Percentiles rank a stretch among this genome's conserved stretches.
Evolutionary conservation across 1,140 invertebrate genomes (phyloP).

Genomic region (Orchesella cincta): DNA sequence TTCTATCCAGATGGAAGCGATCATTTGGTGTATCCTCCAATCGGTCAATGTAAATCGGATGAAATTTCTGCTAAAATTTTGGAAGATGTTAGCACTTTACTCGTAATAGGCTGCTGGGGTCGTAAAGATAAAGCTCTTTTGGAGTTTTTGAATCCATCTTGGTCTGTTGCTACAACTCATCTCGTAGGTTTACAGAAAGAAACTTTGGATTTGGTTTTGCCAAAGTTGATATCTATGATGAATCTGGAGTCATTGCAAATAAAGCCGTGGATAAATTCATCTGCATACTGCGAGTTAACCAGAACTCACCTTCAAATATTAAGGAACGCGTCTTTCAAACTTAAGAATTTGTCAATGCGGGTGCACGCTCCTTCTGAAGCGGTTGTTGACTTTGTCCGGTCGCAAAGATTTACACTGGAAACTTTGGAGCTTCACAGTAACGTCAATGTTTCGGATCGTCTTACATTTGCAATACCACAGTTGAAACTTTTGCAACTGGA

Average conservation of each 20-base stretch:
- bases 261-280: background rate
- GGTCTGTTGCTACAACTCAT: background rate
- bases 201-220: slow-evolving; percentile 11
- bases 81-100: background rate
- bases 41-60: background rate
- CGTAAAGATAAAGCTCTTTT: slow-evolving; percentile 15
- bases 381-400: slow-evolving; percentile 6
- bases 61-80: background rate
- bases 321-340: background rate
- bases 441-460: slow-evolving; percentile 19
- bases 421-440: slow-evolving; percentile 7
- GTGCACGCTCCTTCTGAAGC: slow-evolving; percentile 1
- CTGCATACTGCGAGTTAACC: background rate
- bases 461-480: slow-evolving; percentile 7
- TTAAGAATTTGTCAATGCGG: background rate
- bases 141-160: background rate
- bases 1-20: slow-evolving; percentile 24
- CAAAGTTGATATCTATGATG: background rate
- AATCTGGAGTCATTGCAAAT: slow-evolving; percentile 11
- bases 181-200: background rate
- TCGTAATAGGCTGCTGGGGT: slow-evolving; percentile 18
- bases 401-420: slow-evolving; percentile 19
- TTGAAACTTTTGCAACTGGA: slow-evolving; percentile 5
- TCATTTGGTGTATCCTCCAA: background rate
- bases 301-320: slow-evolving; percentile 4